These are phyloP conservation scores for Odontesthes bonariensis DNA, from an alignment of 2,113 vertebrate species.

Conservation along the genomic window DNA sequence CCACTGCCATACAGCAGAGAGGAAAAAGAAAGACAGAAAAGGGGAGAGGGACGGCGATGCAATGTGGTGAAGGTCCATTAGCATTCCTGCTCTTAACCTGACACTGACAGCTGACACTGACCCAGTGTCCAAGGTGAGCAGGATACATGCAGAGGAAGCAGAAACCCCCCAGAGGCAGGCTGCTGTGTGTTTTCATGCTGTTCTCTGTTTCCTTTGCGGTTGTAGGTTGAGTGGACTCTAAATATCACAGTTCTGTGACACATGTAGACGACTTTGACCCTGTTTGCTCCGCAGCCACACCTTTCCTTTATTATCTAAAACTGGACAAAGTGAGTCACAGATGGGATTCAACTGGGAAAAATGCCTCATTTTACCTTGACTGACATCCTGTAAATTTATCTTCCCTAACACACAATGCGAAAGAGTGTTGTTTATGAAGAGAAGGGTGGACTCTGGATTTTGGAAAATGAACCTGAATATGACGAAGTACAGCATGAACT, in stretches of 20 bases:
- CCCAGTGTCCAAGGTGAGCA: conserved; percentile 72
- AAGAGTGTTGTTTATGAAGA: neutral
- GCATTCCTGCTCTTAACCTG: conserved; percentile 66
- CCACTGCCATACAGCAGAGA: conserved; percentile 35
- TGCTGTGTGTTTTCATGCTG: conserved; percentile 56
- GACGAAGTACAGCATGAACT: neutral
- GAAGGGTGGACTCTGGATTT: neutral
- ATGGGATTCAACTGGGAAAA: neutral
- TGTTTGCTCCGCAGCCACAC: conserved; percentile 16
- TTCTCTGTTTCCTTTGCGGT: conserved; percentile 74
- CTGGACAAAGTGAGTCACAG: conserved; percentile 1
- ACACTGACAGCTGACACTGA: conserved; percentile 79
- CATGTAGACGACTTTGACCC: conserved; percentile 77
- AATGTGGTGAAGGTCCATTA: conserved; percentile 67
- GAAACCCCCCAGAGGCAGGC: conserved; percentile 57
- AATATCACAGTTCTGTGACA: conserved; percentile 71
- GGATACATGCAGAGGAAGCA: conserved; percentile 73
- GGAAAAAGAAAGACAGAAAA: conserved; percentile 7
- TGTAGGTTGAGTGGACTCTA: conserved; percentile 62
- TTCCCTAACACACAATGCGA: neutral
- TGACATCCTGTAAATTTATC: conserved; percentile 8
- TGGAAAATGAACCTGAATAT: neutral
- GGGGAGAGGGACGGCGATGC: conserved; percentile 19
- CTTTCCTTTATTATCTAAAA: conserved; percentile 20
- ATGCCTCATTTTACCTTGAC: neutral